Conservation (phyloP, 2,797 vertebrate species). For the Lutjanus campechanus region DNA sequence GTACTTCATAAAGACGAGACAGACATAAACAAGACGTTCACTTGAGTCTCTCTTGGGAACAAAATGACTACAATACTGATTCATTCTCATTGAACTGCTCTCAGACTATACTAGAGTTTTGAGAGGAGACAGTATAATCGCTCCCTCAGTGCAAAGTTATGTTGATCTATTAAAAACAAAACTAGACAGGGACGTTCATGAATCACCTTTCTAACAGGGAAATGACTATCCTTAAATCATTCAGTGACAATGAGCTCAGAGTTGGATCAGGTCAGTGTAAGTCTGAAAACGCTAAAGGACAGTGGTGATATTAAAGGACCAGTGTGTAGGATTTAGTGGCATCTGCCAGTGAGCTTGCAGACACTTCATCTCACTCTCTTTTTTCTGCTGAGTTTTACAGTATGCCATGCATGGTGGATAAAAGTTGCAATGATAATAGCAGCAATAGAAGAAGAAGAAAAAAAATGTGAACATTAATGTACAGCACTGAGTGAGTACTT, state of each 20-base stretch:
- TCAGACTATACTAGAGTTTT: constrained; percentile 38
- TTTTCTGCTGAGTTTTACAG: too few species aligned
- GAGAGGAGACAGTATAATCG: constrained; percentile 32
- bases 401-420: too few species aligned
- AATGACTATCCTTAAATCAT: neutral
- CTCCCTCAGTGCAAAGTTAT: constrained; percentile 35
- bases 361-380: too few species aligned
- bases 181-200: constrained; percentile 33
- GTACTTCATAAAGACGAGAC: constrained; percentile 30
- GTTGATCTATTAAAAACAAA: constrained; percentile 42
- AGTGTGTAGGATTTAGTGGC: too few species aligned
- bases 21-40: constrained; percentile 46
- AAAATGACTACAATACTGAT: constrained; percentile 39
- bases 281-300: neutral
- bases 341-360: too few species aligned
- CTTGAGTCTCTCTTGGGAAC: constrained; percentile 30
- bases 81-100: constrained; percentile 43
- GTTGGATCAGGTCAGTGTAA: neutral
- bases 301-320: neutral
- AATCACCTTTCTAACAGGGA: constrained; percentile 19
- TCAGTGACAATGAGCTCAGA: neutral
- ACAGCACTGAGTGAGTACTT: too few species aligned
- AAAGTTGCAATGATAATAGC: too few species aligned
- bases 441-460: too few species aligned
- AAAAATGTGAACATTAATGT: too few species aligned